Conservation (phyloP, 1,140 invertebrate genomes). For the Steinernema feltiae region DNA sequence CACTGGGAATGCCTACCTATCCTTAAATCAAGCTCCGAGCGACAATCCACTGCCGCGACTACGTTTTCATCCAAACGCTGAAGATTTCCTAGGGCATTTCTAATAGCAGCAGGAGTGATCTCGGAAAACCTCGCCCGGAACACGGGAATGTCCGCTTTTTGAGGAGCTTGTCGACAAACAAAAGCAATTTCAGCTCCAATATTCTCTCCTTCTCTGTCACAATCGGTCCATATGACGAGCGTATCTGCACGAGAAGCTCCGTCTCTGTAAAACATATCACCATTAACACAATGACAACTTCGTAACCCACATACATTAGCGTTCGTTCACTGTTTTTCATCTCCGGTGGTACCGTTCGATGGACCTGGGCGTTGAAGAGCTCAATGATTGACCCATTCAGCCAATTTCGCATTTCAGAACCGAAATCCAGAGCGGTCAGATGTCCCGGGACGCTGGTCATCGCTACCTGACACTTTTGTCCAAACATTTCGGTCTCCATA, state of each 20-base stretch:
- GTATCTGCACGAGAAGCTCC: conserved; percentile 71
- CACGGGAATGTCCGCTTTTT: conserved; percentile 29
- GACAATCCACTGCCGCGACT: conserved; percentile 89
- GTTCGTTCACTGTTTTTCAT: conserved; percentile 68
- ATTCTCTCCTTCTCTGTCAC: conserved; percentile 98
- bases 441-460: conserved; percentile 99
- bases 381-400: conserved; percentile 71
- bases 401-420: conserved; percentile 58
- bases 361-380: conserved; percentile 83
- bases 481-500: conserved; percentile 71
- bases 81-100: conserved; percentile 75
- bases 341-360: conserved; percentile 70
- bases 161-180: conserved; percentile 68
- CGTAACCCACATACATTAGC: conserved; percentile 32
- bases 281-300: neutral
- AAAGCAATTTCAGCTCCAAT: conserved; percentile 96
- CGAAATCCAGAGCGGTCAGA: conserved; percentile 76
- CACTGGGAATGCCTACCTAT: conserved; percentile 77
- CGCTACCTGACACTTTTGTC: conserved; percentile 61
- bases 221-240: conserved; percentile 98
- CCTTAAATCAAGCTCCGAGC: conserved; percentile 80
- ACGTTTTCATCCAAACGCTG: conserved; percentile 73
- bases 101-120: conserved; percentile 76
- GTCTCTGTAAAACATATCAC: conserved; percentile 65
- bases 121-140: conserved; percentile 88